Conservation (phyloP, 2,113 vertebrate genomes). For the Rattus rattus region DNA sequence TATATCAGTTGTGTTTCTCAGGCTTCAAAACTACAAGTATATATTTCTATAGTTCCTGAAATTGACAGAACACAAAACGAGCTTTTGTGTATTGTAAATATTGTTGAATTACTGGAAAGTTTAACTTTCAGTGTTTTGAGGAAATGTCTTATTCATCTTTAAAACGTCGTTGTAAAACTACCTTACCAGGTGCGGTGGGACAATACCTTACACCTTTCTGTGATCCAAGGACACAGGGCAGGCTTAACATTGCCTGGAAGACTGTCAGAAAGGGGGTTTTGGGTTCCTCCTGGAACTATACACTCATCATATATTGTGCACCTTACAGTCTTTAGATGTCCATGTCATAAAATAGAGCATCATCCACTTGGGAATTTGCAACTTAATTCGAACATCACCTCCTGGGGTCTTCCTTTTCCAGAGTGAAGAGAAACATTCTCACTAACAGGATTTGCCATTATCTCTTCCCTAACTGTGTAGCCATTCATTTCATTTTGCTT, state of each 20-base stretch:
- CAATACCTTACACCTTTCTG: not conserved
- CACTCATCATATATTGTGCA: not conserved
- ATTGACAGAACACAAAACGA: not conserved
- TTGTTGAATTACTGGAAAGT: not conserved
- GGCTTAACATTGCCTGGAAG: not conserved
- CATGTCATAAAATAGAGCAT: not conserved
- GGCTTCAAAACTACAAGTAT: not conserved
- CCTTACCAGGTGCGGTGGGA: not conserved
- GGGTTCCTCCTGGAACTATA: not conserved
- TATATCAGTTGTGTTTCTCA: not conserved
- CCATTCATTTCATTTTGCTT: conserved; percentile 23
- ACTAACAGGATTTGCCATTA: not conserved
- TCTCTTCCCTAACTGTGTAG: not conserved
- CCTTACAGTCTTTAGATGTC: not conserved
- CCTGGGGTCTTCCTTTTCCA: not conserved
- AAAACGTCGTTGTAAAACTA: not conserved
- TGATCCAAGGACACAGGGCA: accelerated
- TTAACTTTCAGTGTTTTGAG: not conserved
- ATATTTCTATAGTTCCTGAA: not conserved
- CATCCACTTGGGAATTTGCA: not conserved
- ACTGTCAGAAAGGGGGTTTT: not conserved
- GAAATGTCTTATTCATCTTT: not conserved
- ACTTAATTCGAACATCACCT: conserved; percentile 10
- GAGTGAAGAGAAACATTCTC: not conserved
- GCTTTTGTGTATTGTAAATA: not conserved